Evolutionary conservation across 2,888 invertebrate species (phyloP), one percentile per base, ranked within the genome.

Genomic region (Aelia acuminata): DNA sequence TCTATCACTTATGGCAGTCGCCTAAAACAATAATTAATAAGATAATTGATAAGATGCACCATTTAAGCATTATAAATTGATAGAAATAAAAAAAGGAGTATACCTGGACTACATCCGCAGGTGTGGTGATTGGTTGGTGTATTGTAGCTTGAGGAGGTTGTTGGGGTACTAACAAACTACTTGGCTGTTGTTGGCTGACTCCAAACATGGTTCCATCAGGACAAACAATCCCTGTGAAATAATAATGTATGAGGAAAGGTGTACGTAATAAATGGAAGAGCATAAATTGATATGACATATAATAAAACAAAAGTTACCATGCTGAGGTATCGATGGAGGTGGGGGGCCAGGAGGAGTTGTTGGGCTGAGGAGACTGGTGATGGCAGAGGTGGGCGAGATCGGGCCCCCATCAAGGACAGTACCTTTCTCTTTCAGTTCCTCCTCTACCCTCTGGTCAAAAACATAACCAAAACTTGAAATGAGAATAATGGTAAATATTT

Each of bases 1-100:
- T 91, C 97, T 94, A 93, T 97, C 97, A 93, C 96, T 96, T 91
- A 96, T 96, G 90, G 96, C 95, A 89, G 96, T 96, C 91, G 94
- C 95, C 93, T 95, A 93, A 85, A 90, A 57, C 13, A 26, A 57
- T 57, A 43, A 4, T 43, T 43, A 43, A 43, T 43, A 7, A 43
- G 43, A 43, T 4, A 43, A 43, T 43, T 10, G 10, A 43, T 43
- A 43, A 43, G 43, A 43, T 43, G 10, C 22, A 53, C n/a, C 22
- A 53, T 53, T 22, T 53, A 0, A 5, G 53, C n/a, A 53, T 1
- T n/a, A 53, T 4, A n/a, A n/a, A n/a, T n/a, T n/a, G n/a, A 43
- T 43, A 43, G 43, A 35, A 70, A 31, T 20, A 70, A 7, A 18
- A 4, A 70, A 70, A 35, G 7, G n/a, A 50, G 20, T 90, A 90